A percentile compares a stretch with the other conserved stretches of the same genome.
Conservation (phyloP, 2,113 vertebrate species). For the Perognathus longimembris region DNA sequence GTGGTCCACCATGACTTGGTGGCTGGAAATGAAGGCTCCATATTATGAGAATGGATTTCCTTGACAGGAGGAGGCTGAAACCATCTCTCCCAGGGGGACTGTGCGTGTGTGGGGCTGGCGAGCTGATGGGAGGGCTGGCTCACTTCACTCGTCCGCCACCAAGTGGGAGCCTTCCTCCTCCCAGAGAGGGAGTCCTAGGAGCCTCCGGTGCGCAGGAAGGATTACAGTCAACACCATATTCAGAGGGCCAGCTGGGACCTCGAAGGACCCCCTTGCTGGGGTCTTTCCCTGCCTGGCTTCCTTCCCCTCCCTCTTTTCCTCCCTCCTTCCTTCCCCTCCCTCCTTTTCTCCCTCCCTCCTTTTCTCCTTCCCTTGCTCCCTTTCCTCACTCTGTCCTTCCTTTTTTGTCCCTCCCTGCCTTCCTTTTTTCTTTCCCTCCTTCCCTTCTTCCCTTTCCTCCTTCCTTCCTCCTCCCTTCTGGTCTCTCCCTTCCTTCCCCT, state of each 20-base stretch:
- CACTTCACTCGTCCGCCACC: neutral
- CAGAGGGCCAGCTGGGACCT: neutral
- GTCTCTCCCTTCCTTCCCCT: too few species aligned
- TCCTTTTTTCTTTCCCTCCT: too few species aligned
- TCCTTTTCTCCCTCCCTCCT: too few species aligned
- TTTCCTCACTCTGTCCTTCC: too few species aligned
- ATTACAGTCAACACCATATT: neutral
- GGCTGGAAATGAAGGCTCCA: neutral
- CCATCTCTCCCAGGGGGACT: neutral
- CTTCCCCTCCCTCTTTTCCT: too few species aligned
- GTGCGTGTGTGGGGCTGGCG: accelerated
- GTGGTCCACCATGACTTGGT: neutral
- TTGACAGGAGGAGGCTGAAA: neutral
- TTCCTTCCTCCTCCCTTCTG: neutral
- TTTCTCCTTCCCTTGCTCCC: too few species aligned
- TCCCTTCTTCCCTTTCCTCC: too few species aligned
- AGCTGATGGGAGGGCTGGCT: accelerated
- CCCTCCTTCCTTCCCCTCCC: too few species aligned
- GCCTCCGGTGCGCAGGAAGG: neutral
- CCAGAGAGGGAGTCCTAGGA: neutral
- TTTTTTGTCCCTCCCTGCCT: too few species aligned
- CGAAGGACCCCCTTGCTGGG: neutral
- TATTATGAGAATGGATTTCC: neutral
- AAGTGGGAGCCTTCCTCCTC: too few species aligned
- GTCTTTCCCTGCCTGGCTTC: too few species aligned